These are phyloP conservation scores for Drosophila micromelanica DNA, from an alignment of 1,140 invertebrate species.

Conservation along the genomic window DNA sequence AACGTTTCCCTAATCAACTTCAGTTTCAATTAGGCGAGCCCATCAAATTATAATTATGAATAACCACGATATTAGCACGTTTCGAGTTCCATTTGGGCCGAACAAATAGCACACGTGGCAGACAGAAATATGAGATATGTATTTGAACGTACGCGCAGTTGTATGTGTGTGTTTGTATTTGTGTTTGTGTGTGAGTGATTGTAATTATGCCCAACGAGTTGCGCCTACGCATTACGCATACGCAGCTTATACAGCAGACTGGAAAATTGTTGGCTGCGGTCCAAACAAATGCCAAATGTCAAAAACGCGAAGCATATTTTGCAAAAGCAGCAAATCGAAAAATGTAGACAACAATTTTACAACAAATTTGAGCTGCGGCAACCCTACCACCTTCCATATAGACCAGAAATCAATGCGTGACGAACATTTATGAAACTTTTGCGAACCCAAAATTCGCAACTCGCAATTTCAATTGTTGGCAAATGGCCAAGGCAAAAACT, in stretches of 20 bases:
- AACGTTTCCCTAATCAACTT: slow-evolving; percentile 13
- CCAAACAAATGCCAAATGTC: slow-evolving; percentile 44
- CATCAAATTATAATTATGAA: slow-evolving; percentile 48
- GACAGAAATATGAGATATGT: slow-evolving; percentile 28
- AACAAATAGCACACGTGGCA: slow-evolving; percentile 29
- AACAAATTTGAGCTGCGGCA: slow-evolving; percentile 22
- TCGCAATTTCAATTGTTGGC: slow-evolving; percentile 34
- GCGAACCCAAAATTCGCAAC: slow-evolving; percentile 14
- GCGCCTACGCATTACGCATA: slow-evolving; percentile 58
- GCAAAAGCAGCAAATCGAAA: slow-evolving; percentile 10
- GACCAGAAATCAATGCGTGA: slow-evolving; percentile 56
- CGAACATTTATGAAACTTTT: slow-evolving; percentile 68
- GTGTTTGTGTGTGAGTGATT: not conserved
- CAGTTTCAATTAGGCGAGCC: slow-evolving; percentile 35
- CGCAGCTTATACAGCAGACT: slow-evolving; percentile 41
- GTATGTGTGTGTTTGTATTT: not conserved
- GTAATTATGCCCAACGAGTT: not conserved
- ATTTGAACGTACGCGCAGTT: not conserved
- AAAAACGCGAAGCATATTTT: slow-evolving; percentile 66
- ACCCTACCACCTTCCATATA: no score
- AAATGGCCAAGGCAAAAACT: slow-evolving; percentile 39
- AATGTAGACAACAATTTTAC: slow-evolving; percentile 2
- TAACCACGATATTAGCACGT: slow-evolving; percentile 42
- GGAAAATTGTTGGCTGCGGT: slow-evolving; percentile 51
- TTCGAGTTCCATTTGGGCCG: slow-evolving; percentile 23